Conservation (phyloP, 2,888 invertebrate species). For the Tetrapedia diversipes region DNA sequence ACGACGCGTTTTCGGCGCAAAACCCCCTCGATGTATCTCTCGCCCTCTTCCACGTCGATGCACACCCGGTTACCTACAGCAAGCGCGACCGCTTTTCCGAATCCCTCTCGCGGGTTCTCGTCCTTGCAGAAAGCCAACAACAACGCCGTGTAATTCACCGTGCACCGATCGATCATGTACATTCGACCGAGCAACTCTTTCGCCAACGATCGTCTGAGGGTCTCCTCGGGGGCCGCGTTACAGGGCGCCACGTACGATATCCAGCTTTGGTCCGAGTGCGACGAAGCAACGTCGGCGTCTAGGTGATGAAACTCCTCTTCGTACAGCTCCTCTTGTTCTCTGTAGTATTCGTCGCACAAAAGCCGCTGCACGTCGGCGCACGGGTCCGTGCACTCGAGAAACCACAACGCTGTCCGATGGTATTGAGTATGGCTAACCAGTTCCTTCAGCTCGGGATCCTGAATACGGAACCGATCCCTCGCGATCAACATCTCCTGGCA, state of each 20-base stretch:
- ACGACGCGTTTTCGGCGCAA: conserved; percentile 73
- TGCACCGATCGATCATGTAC: conserved; percentile 83
- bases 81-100: conserved; percentile 85
- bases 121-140: conserved; percentile 87
- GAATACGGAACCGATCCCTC: conserved; percentile 83
- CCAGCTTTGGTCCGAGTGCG: background rate
- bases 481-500: conserved; percentile 84
- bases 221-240: background rate
- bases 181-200: conserved; percentile 86
- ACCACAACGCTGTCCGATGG: conserved; percentile 81
- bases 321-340: conserved; percentile 8
- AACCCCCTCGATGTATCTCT: conserved; percentile 83
- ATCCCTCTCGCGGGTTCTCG: conserved; percentile 84
- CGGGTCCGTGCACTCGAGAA: conserved; percentile 74
- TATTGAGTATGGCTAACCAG: conserved; percentile 80
- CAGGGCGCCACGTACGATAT: background rate
- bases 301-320: conserved; percentile 20
- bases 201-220: conserved; percentile 75
- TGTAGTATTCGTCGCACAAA: conserved; percentile 11
- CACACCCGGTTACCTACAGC: conserved; percentile 85
- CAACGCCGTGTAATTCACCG: conserved; percentile 86
- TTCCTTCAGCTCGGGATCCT: conserved; percentile 82
- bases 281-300: background rate
- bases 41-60: conserved; percentile 83
- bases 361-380: conserved; percentile 13